Evolutionary conservation across 2,888 invertebrate species (phyloP), one percentile per base, ranked within the genome.

Genomic region (Panzeria rudis): DNA sequence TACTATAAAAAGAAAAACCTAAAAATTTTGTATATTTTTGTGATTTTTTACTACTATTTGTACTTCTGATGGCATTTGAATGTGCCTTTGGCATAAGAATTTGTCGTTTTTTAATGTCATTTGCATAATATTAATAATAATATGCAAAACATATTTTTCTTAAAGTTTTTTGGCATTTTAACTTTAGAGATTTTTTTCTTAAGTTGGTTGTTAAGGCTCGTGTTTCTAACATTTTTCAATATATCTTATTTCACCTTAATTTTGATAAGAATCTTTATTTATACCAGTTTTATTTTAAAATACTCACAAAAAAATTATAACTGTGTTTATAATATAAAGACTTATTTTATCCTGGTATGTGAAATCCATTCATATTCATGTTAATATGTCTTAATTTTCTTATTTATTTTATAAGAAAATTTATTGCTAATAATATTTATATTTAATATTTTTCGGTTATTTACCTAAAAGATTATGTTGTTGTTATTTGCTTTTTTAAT

Each of bases 71-170:
- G 59, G 38, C 56, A 61, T 56, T n/a, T 29, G 41, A 72, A 44
- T 80, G 32, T 69, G 62, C 71, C 69, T 54, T 69, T 68, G 41
- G 15, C 44, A 59, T 52, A 66, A 5, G 20, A 54, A 56, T 47
- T 62, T 56, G 2, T 35, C 1, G 13, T 56, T n/a, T 71, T 29
- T 29, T 61, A 29, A 69, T 47, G 68, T 17, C 72, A 81, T 85
- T 85, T 85, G 44, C 85, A 85, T 82, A 85, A 71, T 85, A 82
- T 85, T 78, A 78, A 82, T 85, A 85, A 78, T 62, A 81, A 75
- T 82, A 85, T 81, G 85, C 77, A 82, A 82, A 85, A 82, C 56
- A 73, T 75, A 73, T 73, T 83, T 73, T 75, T 47, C 62, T 76
- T 71, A 47, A 72, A 80, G 64, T 8, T 61, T 77, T 69, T 68